Evolutionary conservation across 2,797 vertebrate genomes (phyloP).

Genomic region (Chelon labrosus): DNA sequence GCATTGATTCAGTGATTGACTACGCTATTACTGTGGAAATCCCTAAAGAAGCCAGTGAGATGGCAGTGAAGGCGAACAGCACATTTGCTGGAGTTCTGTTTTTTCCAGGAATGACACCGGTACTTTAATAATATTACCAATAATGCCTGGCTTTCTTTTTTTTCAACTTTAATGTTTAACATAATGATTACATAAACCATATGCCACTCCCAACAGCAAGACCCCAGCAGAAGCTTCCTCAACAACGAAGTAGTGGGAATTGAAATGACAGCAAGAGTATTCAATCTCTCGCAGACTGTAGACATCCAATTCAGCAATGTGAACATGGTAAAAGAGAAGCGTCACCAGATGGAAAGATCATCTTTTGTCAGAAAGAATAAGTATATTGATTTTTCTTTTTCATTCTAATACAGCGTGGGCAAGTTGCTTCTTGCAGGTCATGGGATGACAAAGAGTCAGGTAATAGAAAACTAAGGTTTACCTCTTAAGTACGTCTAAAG

Average conservation of each 20-base stretch:
- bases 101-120: slow-evolving; percentile 35
- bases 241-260: slow-evolving; percentile 43
- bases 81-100: slow-evolving; percentile 44
- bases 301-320: slow-evolving; percentile 39
- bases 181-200: not conserved
- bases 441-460: slow-evolving; percentile 59
- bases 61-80: not conserved
- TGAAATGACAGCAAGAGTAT: slow-evolving; percentile 62
- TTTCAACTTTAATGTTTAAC: not conserved
- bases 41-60: slow-evolving; percentile 41
- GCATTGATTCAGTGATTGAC: fast-evolving
- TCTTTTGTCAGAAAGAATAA: not conserved
- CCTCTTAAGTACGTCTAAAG: too few species aligned
- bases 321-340: slow-evolving; percentile 41
- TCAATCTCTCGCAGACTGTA: slow-evolving; percentile 49
- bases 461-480: not conserved
- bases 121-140: not conserved
- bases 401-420: slow-evolving; percentile 22
- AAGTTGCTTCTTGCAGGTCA: slow-evolving; percentile 44
- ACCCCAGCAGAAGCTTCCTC: not conserved
- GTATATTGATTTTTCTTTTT: not conserved
- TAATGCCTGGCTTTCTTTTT: not conserved
- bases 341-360: not conserved
- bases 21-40: slow-evolving; percentile 6
- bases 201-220: slow-evolving; percentile 31